Base-by-base conservation (phyloP, 35 echinoderm and acorn worm species). In the Anneissia japonica region DNA sequence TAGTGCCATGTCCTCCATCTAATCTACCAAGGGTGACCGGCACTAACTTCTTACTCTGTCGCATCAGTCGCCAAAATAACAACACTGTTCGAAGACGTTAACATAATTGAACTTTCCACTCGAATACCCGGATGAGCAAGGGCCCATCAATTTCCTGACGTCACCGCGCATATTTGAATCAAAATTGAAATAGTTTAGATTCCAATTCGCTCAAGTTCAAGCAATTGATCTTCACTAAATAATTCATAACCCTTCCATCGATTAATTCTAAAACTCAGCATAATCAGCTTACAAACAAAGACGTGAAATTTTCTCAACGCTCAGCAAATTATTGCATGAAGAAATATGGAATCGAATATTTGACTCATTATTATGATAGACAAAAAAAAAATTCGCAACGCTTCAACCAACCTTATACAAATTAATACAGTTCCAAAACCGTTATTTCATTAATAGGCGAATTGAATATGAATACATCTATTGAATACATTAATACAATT, bases 171-270 rank as follows among this genome's bases (percentile, higher is more conserved):
- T 64, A 64, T 64, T 64, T 64, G 51, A 64, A 19, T 64, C 51
- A 64, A 64, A 64, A 64, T 64, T 64, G 51, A 64, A 64, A 64
- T 64, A 64, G 51, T 64, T 64, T 64, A 64, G 51, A 64, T 64
- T 64, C 51, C 51, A 64, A 64, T 64, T 64, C 51, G 5, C 51
- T 64, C 51, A 64, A 64, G 51, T 64, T 64, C 51, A 64, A 64
- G 10, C 51, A 23, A 64, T 64, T 64, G 51, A 64, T 64, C 51
- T 23, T 9, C 19, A 64, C 51, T 64, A 64, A 64, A 64, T 64
- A 64, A 64, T 64, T 64, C 51, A 64, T 64, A 64, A 64, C 11
- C 51, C 51, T 16, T 64, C 5, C 21, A 64, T 64, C 51, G 51
- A 64, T 64, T 64, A 64, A 64, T 64, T 64, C 14, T 43, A 1